phyloP scores from a whole-genome alignment of 1,140 invertebrate species.

The Frieseomelitta varia region DNA sequence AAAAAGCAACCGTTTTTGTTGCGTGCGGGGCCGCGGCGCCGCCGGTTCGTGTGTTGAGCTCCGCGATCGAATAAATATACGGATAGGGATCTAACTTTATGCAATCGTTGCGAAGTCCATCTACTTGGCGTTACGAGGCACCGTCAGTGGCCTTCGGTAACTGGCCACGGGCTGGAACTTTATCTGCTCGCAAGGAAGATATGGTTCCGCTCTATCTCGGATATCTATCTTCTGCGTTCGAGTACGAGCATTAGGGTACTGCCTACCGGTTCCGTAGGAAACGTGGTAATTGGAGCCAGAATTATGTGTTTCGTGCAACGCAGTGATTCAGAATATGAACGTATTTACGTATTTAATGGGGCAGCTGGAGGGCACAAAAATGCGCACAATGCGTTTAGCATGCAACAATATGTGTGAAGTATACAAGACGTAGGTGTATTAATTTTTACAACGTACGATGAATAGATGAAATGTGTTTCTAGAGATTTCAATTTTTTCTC shows the following conservation, averaged over 20 bases:
- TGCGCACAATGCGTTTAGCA: too few species aligned
- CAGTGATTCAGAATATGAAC: not conserved
- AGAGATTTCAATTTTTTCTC: too few species aligned
- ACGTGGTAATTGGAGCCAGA: not conserved
- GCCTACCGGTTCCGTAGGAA: not conserved
- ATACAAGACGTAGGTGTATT: too few species aligned
- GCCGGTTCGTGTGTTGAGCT: conserved; percentile 4
- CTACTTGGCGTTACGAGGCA: not conserved
- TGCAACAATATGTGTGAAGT: too few species aligned
- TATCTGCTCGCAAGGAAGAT: not conserved
- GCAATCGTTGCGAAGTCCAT: conserved; percentile 21
- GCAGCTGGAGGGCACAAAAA: too few species aligned
- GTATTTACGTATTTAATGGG: too few species aligned
- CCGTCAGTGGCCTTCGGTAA: not conserved
- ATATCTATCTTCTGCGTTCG: not conserved
- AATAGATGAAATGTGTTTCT: too few species aligned
- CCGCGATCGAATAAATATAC: conserved; percentile 50
- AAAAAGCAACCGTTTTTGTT: conserved; percentile 42
- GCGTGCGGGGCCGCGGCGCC: conserved; percentile 25
- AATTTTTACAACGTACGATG: too few species aligned
- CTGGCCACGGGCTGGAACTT: not conserved
- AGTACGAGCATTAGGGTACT: not conserved
- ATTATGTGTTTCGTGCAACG: not conserved
- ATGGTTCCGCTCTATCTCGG: not conserved
- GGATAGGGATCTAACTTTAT: conserved; percentile 51